Evolutionary conservation across 2,113 vertebrate species (phyloP).

Genomic region (Columba janthina): DNA sequence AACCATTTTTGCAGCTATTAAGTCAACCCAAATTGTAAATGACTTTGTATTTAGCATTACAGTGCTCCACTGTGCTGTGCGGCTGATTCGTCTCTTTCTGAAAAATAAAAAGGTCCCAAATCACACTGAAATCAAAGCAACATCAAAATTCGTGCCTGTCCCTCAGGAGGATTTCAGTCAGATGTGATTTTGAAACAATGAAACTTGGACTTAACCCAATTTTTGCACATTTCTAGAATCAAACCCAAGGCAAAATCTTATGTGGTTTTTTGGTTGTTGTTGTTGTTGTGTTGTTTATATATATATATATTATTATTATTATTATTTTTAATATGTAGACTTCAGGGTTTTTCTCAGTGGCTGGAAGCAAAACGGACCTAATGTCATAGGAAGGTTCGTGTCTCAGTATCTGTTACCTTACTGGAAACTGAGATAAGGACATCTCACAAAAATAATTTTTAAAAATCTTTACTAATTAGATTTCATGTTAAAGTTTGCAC

Average conservation of each 20-base stretch:
- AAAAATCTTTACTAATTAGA: background rate
- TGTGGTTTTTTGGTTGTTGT: background rate
- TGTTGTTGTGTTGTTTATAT: too few species aligned
- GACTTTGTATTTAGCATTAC: background rate
- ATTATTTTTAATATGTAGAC: background rate
- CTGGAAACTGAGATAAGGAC: background rate
- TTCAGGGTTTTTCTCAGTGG: background rate
- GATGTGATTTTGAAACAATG: background rate
- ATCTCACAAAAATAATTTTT: background rate
- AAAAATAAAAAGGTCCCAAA: background rate
- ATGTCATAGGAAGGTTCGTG: background rate
- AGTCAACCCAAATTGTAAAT: background rate
- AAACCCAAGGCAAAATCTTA: background rate
- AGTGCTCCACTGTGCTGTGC: background rate
- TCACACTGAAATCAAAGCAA: background rate
- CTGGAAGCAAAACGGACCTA: background rate
- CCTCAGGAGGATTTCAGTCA: background rate
- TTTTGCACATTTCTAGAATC: background rate
- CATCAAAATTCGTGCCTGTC: background rate
- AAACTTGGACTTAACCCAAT: background rate
- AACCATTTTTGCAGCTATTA: background rate
- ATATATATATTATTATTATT: too few species aligned
- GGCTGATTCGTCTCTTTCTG: background rate
- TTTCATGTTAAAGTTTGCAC: constrained; percentile 10
- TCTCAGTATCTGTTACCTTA: background rate